Evolutionary conservation across 2,797 vertebrate species (phyloP).

Genomic region (Sylvia borin): DNA sequence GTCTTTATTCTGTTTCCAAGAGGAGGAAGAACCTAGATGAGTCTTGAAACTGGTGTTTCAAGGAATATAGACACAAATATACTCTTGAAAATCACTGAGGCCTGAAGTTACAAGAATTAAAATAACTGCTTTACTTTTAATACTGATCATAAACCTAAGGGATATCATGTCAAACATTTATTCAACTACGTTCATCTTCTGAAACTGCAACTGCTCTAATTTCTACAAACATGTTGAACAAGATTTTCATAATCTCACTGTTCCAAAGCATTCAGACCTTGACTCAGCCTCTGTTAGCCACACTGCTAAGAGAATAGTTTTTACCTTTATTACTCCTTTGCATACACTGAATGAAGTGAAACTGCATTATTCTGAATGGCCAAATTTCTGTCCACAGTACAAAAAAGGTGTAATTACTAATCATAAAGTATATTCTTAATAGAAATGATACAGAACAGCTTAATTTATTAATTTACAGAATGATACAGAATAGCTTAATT

Average conservation of each 20-base stretch:
- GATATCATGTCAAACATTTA: not conserved
- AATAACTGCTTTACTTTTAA: not conserved
- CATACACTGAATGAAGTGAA: constrained; percentile 16
- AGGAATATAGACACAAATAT: not conserved
- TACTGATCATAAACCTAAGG: not conserved
- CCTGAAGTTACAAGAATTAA: constrained; percentile 17
- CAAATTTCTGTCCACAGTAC: not conserved
- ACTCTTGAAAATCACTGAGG: not conserved
- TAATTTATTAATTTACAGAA: no score
- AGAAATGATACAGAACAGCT: constrained; percentile 52
- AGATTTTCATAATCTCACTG: not conserved
- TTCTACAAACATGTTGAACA: not conserved
- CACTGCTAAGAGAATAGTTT: constrained; percentile 6
- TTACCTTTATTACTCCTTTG: constrained; percentile 2
- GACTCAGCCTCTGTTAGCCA: constrained; percentile 8
- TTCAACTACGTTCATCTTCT: not conserved
- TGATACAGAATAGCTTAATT: constrained; percentile 53
- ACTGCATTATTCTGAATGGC: not conserved
- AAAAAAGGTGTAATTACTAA: constrained; percentile 10
- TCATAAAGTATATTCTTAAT: not conserved
- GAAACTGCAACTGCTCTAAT: not conserved
- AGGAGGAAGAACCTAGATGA: not conserved
- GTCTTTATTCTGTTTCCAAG: constrained; percentile 20
- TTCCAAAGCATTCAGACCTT: constrained; percentile 14
- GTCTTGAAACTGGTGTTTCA: not conserved